Percentiles rank a stretch among this genome's conserved stretches.
These are phyloP conservation scores for Jacana jacana DNA, from an alignment of 2,113 vertebrate species.

Conservation along the genomic window DNA sequence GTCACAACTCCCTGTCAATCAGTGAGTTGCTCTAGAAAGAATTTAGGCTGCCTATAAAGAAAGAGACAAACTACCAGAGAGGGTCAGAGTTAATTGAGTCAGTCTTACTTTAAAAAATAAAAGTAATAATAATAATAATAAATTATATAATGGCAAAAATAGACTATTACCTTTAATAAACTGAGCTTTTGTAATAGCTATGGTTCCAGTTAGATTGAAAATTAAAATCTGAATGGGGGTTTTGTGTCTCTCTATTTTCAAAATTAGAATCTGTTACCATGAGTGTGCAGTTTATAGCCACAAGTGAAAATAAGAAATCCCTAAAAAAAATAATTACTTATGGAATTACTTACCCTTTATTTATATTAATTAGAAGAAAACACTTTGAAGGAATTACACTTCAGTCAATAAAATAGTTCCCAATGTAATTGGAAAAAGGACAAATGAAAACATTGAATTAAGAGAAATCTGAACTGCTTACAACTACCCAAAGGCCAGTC, in stretches of 20 bases:
- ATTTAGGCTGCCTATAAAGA: neutral
- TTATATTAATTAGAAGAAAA: constrained; percentile 9
- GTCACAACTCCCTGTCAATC: neutral
- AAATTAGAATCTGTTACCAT: neutral
- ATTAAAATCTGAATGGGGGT: neutral
- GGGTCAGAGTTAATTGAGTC: neutral
- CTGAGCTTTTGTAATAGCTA: neutral
- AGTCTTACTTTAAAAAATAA: neutral
- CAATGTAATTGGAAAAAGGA: neutral
- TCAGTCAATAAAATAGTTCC: neutral
- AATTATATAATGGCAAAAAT: neutral
- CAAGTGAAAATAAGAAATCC: neutral
- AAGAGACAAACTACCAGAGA: neutral
- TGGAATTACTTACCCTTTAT: neutral
- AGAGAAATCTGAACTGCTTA: neutral
- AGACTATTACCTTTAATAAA: neutral
- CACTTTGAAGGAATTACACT: neutral
- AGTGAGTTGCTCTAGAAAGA: neutral
- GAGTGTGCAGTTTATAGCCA: neutral
- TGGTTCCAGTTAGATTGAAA: neutral
- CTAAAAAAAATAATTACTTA: neutral
- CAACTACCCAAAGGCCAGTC: neutral
- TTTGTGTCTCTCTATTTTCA: neutral
- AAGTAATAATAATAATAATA: neutral
- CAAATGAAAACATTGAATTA: neutral